Base-by-base conservation (phyloP, 2,888 invertebrate genomes). In the Blastobasis lacticolella region DNA sequence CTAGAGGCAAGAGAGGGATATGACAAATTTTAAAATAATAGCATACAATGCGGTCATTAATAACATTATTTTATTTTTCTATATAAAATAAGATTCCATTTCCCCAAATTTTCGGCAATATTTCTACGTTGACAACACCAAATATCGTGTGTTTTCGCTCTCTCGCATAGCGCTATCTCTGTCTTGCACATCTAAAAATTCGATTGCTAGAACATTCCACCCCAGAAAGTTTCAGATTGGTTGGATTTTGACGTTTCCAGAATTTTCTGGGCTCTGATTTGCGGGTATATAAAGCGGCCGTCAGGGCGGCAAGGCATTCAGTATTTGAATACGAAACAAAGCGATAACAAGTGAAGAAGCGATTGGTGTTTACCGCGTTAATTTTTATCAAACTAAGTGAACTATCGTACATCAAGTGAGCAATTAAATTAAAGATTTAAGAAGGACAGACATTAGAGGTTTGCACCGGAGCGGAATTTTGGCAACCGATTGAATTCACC, bases 221-320 rank as follows among this genome's bases (percentile, higher is more conserved):
- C 54, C 55, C 47, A 45, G 44, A 54, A 54, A 5, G 7, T 40
- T 49, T 57, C 45, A 62, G 57, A 81, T 81, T 81, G 81, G 81
- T 43, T 38, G 10, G 45, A 55, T 60, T 45, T 51, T 63, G 47
- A 42, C 5, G 8, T 71, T 74, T 81, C 54, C 73, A 79, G 80
- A 62, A 45, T 7, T 77, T 79, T 81, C 69, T 53, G 60, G 61
- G 54, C 48, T 53, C 59, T 55, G 82, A 80, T 82, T 70, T 75
- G 40, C 55, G 59, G 56, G 64, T 77, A 78, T 75, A 75, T 69
- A 78, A 75, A 60, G 53, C 38, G 46, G 40, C 38, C n/a, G 48
- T 7, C 52, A 73, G 69, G 71, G 78, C 81, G 81, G 61, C 66
- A 80, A 80, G 45, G 52, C 67, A 78, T 75, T 70, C 74, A 78